Evolutionary conservation across 2,797 vertebrate genomes (phyloP).

Genomic region (Acomys russatus): DNA sequence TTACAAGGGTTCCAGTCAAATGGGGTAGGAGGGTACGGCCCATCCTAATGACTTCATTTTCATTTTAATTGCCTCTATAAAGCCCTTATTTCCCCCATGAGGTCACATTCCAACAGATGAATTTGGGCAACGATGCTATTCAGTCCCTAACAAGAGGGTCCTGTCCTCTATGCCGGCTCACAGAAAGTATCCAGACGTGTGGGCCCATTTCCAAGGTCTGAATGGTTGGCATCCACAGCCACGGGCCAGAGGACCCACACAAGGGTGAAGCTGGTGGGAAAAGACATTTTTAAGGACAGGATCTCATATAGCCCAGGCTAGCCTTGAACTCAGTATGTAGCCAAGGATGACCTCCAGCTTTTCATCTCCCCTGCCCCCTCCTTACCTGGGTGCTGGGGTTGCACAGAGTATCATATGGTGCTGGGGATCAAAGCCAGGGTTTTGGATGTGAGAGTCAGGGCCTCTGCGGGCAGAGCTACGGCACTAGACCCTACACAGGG

Average conservation of each 20-base stretch:
- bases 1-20: background rate
- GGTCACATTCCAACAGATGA: background rate
- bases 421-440: background rate
- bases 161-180: background rate
- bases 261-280: accelerated
- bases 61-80: constrained; percentile 23
- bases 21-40: background rate
- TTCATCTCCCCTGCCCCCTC: too few species aligned
- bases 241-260: background rate
- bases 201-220: background rate
- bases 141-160: background rate
- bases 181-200: background rate
- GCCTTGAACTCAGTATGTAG: background rate
- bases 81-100: constrained; percentile 22
- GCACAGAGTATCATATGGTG: background rate
- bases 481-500: too few species aligned
- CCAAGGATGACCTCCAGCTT: background rate
- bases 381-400: too few species aligned
- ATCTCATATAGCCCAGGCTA: background rate
- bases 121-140: background rate
- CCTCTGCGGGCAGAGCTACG: background rate
- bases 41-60: constrained; percentile 31
- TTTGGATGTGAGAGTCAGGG: background rate
- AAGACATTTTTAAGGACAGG: background rate
- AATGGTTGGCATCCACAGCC: background rate